These are phyloP conservation scores for Eulithis prunata DNA, from an alignment of 2,888 invertebrate genomes.

Conservation along the genomic window DNA sequence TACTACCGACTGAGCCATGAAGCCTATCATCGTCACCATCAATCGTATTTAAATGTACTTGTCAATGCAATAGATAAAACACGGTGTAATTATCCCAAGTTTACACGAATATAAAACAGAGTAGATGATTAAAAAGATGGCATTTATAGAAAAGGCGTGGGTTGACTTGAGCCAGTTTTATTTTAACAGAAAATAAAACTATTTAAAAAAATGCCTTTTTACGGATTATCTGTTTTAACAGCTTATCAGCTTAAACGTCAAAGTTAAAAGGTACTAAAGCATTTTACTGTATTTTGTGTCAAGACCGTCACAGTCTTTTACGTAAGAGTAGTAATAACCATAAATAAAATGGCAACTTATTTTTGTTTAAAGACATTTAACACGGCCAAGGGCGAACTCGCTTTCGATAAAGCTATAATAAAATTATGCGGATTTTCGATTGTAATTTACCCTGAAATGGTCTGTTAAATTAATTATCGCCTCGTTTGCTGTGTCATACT, in stretches of 20 bases:
- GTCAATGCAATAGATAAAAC: no score
- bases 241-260: not conserved
- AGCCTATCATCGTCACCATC: no score
- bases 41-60: no score
- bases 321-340: slow-evolving; percentile 21
- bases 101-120: no score
- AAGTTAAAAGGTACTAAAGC: no score
- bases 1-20: no score
- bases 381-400: slow-evolving; percentile 29
- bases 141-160: no score
- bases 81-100: no score
- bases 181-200: not conserved
- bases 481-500: not conserved
- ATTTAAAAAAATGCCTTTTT: not conserved
- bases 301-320: slow-evolving; percentile 13
- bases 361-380: slow-evolving; percentile 25
- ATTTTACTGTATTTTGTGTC: no score
- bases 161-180: no score
- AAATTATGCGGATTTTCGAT: slow-evolving; percentile 18
- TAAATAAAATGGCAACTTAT: slow-evolving; percentile 26
- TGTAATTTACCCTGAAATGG: slow-evolving; percentile 18
- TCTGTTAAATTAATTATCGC: not conserved
- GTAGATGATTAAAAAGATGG: no score
- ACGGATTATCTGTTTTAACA: not conserved
- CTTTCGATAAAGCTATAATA: slow-evolving; percentile 6